Evolutionary conservation across 1,140 invertebrate species (phyloP).

Genomic region (Ips typographus): DNA sequence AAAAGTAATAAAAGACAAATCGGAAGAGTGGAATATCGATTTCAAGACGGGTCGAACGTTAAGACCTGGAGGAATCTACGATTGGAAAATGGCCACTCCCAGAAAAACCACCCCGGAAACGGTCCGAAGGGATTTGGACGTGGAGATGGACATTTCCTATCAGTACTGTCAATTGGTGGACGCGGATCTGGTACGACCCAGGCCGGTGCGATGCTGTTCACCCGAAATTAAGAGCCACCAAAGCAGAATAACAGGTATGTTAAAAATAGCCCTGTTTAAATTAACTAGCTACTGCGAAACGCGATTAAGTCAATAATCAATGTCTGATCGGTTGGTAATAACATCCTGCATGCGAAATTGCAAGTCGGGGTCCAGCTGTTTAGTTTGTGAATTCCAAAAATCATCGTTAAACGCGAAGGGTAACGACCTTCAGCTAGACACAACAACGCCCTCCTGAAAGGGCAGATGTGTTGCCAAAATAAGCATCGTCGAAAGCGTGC

Average conservation of each 20-base stretch:
- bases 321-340: no score
- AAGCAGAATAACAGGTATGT: conserved; percentile 36
- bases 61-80: conserved; percentile 38
- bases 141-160: conserved; percentile 34
- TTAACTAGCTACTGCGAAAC: no score
- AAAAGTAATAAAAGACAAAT: conserved; percentile 42
- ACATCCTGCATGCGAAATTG: no score
- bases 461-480: conserved; percentile 27
- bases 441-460: conserved; percentile 4
- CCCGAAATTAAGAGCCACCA: conserved; percentile 8
- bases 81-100: conserved; percentile 42
- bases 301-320: no score
- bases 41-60: conserved; percentile 47
- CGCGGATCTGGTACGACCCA: conserved; percentile 18
- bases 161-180: conserved; percentile 31
- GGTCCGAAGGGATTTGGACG: conserved; percentile 26
- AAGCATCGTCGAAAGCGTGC: conserved; percentile 15
- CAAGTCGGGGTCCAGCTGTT: background rate
- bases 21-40: conserved; percentile 52
- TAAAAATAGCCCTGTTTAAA: background rate
- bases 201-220: conserved; percentile 9
- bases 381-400: background rate
- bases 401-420: background rate
- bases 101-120: conserved; percentile 23
- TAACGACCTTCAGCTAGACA: conserved; percentile 19